These are phyloP conservation scores for Hypercompe scribonia DNA, from an alignment of 2,888 invertebrate species.

Conservation along the genomic window DNA sequence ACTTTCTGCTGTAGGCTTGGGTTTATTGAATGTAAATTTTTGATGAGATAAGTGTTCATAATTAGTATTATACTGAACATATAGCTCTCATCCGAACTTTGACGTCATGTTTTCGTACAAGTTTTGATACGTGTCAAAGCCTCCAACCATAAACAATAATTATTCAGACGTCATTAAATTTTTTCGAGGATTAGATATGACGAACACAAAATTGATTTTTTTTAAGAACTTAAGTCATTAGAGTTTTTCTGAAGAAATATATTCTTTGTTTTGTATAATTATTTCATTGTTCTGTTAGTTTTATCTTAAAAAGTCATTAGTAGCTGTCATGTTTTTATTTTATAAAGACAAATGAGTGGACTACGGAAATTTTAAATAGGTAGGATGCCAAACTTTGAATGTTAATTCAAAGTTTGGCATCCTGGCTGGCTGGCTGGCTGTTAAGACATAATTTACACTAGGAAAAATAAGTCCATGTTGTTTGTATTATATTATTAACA, in stretches of 20 bases:
- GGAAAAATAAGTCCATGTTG: no score
- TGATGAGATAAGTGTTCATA: not conserved
- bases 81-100: not conserved
- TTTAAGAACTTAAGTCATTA: not conserved
- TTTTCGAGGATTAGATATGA: not conserved
- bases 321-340: not conserved
- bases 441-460: no score
- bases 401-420: no score
- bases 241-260: not conserved
- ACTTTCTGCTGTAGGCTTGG: not conserved
- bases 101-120: constrained; percentile 5
- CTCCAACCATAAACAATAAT: not conserved
- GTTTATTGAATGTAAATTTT: not conserved
- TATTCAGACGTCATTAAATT: not conserved
- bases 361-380: not conserved
- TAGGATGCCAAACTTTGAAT: no score
- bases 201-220: not conserved
- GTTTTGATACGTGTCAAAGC: not conserved
- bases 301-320: not conserved
- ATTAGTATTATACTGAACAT: not conserved
- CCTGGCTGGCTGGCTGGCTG: no score
- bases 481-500: no score
- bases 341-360: not conserved
- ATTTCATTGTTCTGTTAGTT: not conserved
- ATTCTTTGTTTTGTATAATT: not conserved